Evolutionary conservation across 1,140 invertebrate genomes (phyloP).

Genomic region (Triops longicaudatus): DNA sequence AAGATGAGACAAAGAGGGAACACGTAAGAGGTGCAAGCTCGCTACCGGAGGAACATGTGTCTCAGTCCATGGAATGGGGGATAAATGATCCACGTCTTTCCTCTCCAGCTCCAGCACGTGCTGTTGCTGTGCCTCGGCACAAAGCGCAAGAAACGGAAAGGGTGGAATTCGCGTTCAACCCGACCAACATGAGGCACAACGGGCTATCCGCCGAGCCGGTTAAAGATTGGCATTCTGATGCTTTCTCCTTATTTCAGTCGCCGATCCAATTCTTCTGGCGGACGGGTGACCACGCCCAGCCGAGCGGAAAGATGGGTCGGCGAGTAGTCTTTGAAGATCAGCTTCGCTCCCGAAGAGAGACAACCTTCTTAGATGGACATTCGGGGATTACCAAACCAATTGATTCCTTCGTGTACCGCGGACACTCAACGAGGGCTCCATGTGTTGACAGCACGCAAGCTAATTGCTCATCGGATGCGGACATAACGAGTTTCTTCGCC

Average conservation of each 20-base stretch:
- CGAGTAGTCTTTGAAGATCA: not conserved
- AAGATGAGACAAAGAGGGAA: not conserved
- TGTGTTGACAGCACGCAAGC: not conserved
- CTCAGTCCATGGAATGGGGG: not conserved
- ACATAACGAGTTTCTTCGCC: not conserved
- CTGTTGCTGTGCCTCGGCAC: not conserved
- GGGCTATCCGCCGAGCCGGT: not conserved
- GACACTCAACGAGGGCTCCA: not conserved
- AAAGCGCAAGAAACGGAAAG: not conserved
- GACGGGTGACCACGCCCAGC: constrained; percentile 4
- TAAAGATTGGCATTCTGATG: constrained; percentile 3
- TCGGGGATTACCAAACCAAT: not conserved
- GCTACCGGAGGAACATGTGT: not conserved
- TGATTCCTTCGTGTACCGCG: not conserved
- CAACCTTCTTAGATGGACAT: not conserved
- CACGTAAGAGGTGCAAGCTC: not conserved
- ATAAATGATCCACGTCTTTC: not conserved
- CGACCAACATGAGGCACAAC: not conserved
- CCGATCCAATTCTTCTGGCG: not conserved
- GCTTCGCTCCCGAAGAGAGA: not conserved
- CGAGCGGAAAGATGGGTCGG: not conserved
- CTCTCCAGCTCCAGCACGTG: not conserved
- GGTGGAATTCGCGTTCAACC: not conserved
- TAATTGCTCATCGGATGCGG: not conserved
- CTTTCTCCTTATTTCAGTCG: not conserved